Evolutionary conservation across 2,113 vertebrate species (phyloP).

Genomic region (Bujurquina vittata): DNA sequence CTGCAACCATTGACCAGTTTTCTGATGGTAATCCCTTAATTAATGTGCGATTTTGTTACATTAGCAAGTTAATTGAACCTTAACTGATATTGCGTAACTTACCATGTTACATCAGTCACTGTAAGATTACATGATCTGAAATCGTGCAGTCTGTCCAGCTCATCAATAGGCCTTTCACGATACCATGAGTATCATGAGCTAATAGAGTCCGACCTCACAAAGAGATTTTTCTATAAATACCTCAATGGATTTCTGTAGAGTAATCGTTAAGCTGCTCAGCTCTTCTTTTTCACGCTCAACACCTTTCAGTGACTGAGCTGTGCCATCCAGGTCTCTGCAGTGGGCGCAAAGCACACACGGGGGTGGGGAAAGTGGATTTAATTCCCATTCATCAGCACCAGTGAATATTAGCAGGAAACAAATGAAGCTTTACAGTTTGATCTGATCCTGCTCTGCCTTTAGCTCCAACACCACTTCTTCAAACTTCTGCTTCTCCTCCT

Average conservation of each 20-base stretch:
- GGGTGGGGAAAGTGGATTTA: not conserved
- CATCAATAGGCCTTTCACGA: not conserved
- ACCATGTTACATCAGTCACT: not conserved
- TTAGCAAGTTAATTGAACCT: not conserved
- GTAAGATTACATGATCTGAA: not conserved
- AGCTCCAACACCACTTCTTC: conserved; percentile 95
- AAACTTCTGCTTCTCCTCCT: conserved; percentile 94
- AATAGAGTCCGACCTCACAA: not conserved
- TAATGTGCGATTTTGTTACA: not conserved
- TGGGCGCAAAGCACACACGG: conserved; percentile 5
- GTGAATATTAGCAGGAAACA: rapidly evolving
- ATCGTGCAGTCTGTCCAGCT: not conserved
- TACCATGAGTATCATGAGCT: not conserved
- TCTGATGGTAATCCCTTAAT: not conserved
- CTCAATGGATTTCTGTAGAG: conserved; percentile 92
- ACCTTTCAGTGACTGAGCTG: conserved; percentile 87
- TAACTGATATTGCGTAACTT: not conserved
- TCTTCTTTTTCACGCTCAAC: conserved; percentile 93
- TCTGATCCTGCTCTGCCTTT: conserved; percentile 91
- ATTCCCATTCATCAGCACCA: not conserved
- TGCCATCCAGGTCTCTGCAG: conserved; percentile 91
- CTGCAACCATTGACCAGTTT: too few species aligned
- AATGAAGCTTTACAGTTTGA: conserved; percentile 83
- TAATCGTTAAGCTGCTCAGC: conserved; percentile 84
- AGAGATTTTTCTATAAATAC: conserved; percentile 63